Evolutionary conservation across 2,113 vertebrate genomes (phyloP).

Genomic region (Zosterops borbonicus): DNA sequence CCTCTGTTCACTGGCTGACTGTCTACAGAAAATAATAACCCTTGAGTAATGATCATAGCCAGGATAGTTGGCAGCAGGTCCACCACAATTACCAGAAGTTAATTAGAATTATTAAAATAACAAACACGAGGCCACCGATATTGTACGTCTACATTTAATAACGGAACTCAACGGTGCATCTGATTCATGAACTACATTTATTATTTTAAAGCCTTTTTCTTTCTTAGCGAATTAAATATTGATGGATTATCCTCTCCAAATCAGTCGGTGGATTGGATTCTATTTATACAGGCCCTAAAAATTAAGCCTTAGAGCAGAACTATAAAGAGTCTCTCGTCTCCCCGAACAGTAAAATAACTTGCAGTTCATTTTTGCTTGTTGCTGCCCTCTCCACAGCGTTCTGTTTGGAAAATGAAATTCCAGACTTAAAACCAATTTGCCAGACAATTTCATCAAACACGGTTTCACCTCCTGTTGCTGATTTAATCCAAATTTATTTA

Average conservation of each 20-base stretch:
- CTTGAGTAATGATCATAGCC: slow-evolving; percentile 39
- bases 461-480: neutral
- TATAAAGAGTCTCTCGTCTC: slow-evolving; percentile 36
- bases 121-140: slow-evolving; percentile 52
- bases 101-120: slow-evolving; percentile 77
- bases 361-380: neutral
- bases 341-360: slow-evolving; percentile 27
- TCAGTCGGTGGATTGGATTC: slow-evolving; percentile 25
- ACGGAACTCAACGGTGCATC: slow-evolving; percentile 41
- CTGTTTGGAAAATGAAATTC: neutral
- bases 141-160: slow-evolving; percentile 64
- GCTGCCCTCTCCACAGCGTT: neutral
- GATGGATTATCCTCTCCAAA: slow-evolving; percentile 52
- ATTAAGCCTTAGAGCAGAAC: slow-evolving; percentile 24
- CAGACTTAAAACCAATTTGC: neutral
- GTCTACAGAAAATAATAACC: slow-evolving; percentile 56
- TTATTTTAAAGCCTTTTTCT: slow-evolving; percentile 54
- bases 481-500: neutral
- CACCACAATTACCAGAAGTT: slow-evolving; percentile 72
- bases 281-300: slow-evolving; percentile 55
- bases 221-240: slow-evolving; percentile 70
- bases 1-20: slow-evolving; percentile 36
- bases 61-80: slow-evolving; percentile 37
- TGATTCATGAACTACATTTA: slow-evolving; percentile 59
- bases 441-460: neutral